Evolutionary conservation across 1,140 invertebrate genomes (phyloP), one percentile per base, ranked within the genome.

Genomic region (Drosophila takahashii): DNA sequence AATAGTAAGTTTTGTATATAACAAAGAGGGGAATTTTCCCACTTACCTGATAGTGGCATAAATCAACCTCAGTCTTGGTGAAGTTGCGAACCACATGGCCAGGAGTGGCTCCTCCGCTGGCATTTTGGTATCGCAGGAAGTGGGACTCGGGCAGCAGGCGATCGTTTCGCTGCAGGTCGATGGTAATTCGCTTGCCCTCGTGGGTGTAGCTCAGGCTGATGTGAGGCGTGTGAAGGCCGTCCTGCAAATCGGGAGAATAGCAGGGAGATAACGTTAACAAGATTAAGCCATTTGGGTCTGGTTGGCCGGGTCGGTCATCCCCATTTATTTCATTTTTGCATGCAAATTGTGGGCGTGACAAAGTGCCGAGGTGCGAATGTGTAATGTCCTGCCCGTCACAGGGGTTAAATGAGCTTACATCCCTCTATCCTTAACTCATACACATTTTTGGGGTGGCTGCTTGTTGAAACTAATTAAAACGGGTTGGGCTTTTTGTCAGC

Each of bases 131-230:
- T 72, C 94, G 94, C 81, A 96, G 93, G 85, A 96, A 95, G 92
- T 96, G 96, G 67, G 95, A 94, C 39, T 94, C 93, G 0, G 96
- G 94, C 58, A 97, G 93, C 27, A 97, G 93, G 81, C 96, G 95
- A 77, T 95, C 95, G 92, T 97, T 97, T 71, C 97, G 93, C 79
- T 95, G 93, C 50, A 97, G 93, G 92, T 97, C 96, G 78, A 97
- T 92, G 54, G 95, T 91, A 44, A 95, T 93, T 51, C 95, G 93
- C 84, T 94, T 93, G 26, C 94, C 95, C 77, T 95, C 94, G 37
- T 96, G 91, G 72, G 94, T 93, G 81, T 96, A 93, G 44, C 92
- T 94, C 58, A 97, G 92, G 62, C 94, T 95, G 83, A 97, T 92
- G 84, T 96, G 94, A 61, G 95, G 93, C 61, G 95, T 92, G 92